Evolutionary conservation across 2,888 invertebrate genomes (phyloP), one percentile per base, ranked within the genome.

Genomic region (Mythimna vitellina): DNA sequence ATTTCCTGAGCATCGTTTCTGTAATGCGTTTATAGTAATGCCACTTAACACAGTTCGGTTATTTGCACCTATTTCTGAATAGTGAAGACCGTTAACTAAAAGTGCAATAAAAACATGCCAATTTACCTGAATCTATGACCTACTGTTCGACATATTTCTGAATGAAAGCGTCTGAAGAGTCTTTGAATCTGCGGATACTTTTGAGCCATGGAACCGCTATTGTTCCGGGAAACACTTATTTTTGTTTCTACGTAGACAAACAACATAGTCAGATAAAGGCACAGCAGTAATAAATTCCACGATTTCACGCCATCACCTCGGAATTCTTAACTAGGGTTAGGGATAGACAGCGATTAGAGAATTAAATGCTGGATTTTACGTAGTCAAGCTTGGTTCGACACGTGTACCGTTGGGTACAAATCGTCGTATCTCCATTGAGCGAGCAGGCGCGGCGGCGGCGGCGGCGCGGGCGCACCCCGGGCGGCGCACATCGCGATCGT

Each of bases 401-500:
- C 93, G 91, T 93, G 91, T 93, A 94, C 94, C 93, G 94, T 94
- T 95, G 91, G 91, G 90, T 92, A 93, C 92, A 93, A 93, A 94
- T 93, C 91, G 92, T 92, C 91, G 93, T 93, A 95, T 94, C 94
- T 93, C 91, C 94, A 94, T 94, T 94, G 93, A 93, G 88, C 87
- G 84, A 87, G 86, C 89, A 85, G 89, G 46, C 46, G 46, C 46
- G 12, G 90, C 89, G 86, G 90, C 90, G 86, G 90, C 92, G 89
- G 89, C 89, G 87, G 91, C 90, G 86, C 90, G 84, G 90, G 92
- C 92, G 93, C 94, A 93, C 94, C 93, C 93, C 93, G 91, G 95
- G 95, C 94, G 92, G 94, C 93, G 93, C 93, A 86, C 93, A 96
- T 96, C 95, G 94, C 95, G 95, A 95, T 96, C 94, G 90, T 93